phyloP scores from a whole-genome alignment of 2,113 vertebrate species.

The Petaurus breviceps region DNA sequence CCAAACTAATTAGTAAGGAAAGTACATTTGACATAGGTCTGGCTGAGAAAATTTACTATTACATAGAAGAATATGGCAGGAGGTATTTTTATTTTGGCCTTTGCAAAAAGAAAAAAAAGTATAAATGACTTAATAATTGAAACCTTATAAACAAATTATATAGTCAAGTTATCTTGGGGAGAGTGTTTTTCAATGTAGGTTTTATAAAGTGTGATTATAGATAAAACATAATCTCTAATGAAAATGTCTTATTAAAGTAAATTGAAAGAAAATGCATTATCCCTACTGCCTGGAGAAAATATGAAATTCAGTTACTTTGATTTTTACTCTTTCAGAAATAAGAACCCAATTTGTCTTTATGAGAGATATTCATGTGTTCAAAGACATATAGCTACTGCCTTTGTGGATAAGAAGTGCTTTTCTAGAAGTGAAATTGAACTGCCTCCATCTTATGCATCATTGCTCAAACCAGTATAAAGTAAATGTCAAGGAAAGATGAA shows the following conservation, averaged over 20 bases:
- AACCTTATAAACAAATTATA: slow-evolving; percentile 43
- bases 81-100: neutral
- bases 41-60: slow-evolving; percentile 59
- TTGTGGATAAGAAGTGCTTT: neutral
- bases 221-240: neutral
- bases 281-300: neutral
- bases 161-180: neutral
- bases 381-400: neutral
- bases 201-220: neutral
- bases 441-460: neutral
- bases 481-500: neutral
- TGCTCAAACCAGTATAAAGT: neutral
- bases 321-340: neutral
- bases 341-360: neutral
- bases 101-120: slow-evolving; percentile 7
- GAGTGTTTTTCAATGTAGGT: neutral
- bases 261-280: neutral
- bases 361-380: neutral
- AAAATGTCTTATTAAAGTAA: neutral
- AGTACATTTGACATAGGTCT: slow-evolving; percentile 62
- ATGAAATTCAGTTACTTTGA: neutral
- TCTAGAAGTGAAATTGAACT: neutral
- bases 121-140: slow-evolving; percentile 44
- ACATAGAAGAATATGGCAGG: slow-evolving; percentile 25
- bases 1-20: slow-evolving; percentile 79